Evolutionary conservation across 2,888 invertebrate genomes (phyloP), one percentile per base, ranked within the genome.

Genomic region (Melolontha melolontha): DNA sequence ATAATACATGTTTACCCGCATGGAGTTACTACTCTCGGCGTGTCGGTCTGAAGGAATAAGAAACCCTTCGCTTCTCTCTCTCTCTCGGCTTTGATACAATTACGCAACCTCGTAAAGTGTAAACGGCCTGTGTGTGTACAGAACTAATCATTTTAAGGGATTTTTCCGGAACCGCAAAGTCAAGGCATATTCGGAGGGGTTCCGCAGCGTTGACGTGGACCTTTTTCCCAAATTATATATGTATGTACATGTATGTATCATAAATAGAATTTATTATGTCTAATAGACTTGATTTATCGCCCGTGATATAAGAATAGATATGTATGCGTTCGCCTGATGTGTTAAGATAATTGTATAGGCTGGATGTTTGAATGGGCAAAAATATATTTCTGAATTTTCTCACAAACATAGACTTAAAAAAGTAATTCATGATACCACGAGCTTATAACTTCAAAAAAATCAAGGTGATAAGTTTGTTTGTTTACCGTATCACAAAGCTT

Each of bases 261-360:
- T 73, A 73, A 73, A 73, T 69, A 70, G 69, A 69, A 73, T 69
- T 73, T 73, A 73, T 73, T 71, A 72, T 72, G 70, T 69, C 68
- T 70, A 71, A 73, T 67, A 66, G 70, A 66, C 66, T 67, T 68
- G 72, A 71, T 71, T 73, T 71, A 71, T 71, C 22, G 59, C 50
- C 51, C 11, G 27, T 51, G 49, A 44, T 27, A 44, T 16, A 11
- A 11, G n/a, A 14, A 34, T 8, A 34, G 59, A 47, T 14, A 49
- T 62, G 14, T 27, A 29, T 62, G 47, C 59, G 8, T 27, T 27
- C 6, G 16, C 7, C 14, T 22, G 22, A 22, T 49, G 34, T 47
- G 14, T 47, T 62, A 47, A 11, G n/a, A 16, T 62, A 62, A 62
- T 49, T 62, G 47, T 34, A 47, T 34, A 5, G 10, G 14, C 34